Base-by-base conservation (phyloP, 2,113 vertebrate genomes). In the Carollia perspicillata region DNA sequence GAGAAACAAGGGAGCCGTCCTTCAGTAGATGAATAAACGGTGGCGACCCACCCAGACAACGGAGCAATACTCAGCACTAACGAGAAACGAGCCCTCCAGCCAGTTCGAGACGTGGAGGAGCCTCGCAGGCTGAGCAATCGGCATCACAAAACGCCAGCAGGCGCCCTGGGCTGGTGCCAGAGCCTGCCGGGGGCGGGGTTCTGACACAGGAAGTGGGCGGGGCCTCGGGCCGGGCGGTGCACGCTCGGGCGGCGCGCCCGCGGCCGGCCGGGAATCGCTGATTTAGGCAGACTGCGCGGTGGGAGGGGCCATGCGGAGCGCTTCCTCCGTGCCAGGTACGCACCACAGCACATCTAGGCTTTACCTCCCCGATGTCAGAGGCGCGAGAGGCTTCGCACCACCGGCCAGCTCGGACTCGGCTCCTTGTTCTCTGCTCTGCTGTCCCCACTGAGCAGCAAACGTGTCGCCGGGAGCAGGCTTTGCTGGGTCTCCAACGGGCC, bases 391-490 rank as follows among this genome's bases (percentile, higher is more conserved):
- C 11, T 6, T 51, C 9, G 22, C 8, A 26, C 55, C 55, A 10
- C 55, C 55, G 26, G n/a, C 72, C 33, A 53, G 33, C 30, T 35
- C 2, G 16, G 0, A 8, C 4, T 3, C 5, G 26, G 33, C 44
- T 47, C 65, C 49, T 81, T 8, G 8, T 13, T 42, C 72, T 49
- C 69, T 37, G 49, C 72, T 49, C 69, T 37, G 49, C 58, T 1
- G 5, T 23, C 23, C 37, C 35, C 68, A 18, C 3, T 37, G 42
- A 88, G 22, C 40, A 16, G 22, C 11, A 26, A 75, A 58, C 0
- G 6, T 12, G 28, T 10, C 6, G 1, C 0, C 2, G 47, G 47
- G 1, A 30, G 4, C 20, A 47, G 3, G 40, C 42, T 60, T 26
- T 49, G 37, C 69, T 40, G 30, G 22, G 22, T n/a, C 55, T 22